Base-by-base conservation (phyloP, 2,888 invertebrate genomes). In the Lasioglossum figueresi region DNA sequence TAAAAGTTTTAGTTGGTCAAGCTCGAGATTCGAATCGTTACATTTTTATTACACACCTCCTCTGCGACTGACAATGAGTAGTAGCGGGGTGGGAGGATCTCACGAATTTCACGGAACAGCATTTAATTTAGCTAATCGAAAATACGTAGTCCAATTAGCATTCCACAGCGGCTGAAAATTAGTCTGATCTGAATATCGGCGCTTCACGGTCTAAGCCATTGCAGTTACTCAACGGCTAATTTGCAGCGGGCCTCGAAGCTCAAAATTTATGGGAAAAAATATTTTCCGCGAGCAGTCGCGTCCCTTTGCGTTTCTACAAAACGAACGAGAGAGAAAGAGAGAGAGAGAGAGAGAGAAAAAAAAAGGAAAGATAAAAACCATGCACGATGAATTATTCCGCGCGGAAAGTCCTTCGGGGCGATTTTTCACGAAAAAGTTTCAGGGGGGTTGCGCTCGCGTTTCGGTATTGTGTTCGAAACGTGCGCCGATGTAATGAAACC, bases 121-220 rank as follows among this genome's bases (percentile, higher is more conserved):
- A 12, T 56, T 78, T 82, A 71, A 83, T 83, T 73, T 76, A 72
- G 81, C 81, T 82, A 85, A 85, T 86, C 86, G 81, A 79, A 81
- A 85, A 82, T 85, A 73, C 85, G 81, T 68, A 76, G 79, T 76
- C 81, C 86, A 86, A 86, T 86, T 81, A 79, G 81, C 79, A 68
- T 82, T 52, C 76, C 78, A 74, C 79, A 85, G 81, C 81, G 75
- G 56, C 70, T n/a, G 85, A 82, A 84, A 86, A 84, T 86, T 85
- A 86, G 76, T 84, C 79, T 63, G 8, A 23, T 19, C 56, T 66
- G 70, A 75, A 59, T 78, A 84, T 84, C 83, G 66, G 59, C 27
- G 37, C 56, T 56, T n/a, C n/a, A 56, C 27, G 37, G 48, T 70
- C 45, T 82, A 70, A 27, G 68, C 27, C n/a, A 27, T 31, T 43